Evolutionary conservation across 2,113 vertebrate species (phyloP).

Genomic region (Vulpes ferrilata): DNA sequence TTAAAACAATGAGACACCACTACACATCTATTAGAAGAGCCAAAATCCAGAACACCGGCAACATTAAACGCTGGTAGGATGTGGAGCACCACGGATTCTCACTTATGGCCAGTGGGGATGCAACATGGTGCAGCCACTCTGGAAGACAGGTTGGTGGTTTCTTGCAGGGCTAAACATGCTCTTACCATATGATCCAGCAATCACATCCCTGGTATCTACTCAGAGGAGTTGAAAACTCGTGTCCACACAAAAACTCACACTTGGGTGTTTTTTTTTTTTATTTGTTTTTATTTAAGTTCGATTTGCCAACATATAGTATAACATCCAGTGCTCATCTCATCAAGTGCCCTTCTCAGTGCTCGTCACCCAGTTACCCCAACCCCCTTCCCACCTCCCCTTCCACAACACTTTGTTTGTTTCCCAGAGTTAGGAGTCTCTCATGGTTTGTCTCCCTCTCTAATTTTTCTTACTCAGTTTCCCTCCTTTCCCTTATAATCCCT

Average conservation of each 20-base stretch:
- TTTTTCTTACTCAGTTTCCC: too few relatives aligned
- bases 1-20: not conserved
- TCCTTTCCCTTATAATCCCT: too few relatives aligned
- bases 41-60: accelerated
- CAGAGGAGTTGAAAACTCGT: not conserved
- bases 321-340: too few relatives aligned
- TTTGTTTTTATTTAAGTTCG: too few relatives aligned
- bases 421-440: too few relatives aligned
- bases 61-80: accelerated
- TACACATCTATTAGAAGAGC: accelerated
- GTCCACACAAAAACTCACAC: not conserved
- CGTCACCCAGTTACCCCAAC: too few relatives aligned
- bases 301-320: too few relatives aligned
- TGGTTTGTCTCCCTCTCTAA: too few relatives aligned
- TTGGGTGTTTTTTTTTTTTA: too few relatives aligned
- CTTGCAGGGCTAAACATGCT: not conserved
- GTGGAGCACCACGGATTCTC: accelerated
- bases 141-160: not conserved
- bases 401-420: too few relatives aligned
- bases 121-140: accelerated
- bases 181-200: not conserved
- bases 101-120: not conserved
- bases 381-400: too few relatives aligned
- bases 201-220: not conserved
- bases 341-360: too few relatives aligned